Evolutionary conservation across 1,140 invertebrate genomes (phyloP).

Genomic region (Diprion similis): DNA sequence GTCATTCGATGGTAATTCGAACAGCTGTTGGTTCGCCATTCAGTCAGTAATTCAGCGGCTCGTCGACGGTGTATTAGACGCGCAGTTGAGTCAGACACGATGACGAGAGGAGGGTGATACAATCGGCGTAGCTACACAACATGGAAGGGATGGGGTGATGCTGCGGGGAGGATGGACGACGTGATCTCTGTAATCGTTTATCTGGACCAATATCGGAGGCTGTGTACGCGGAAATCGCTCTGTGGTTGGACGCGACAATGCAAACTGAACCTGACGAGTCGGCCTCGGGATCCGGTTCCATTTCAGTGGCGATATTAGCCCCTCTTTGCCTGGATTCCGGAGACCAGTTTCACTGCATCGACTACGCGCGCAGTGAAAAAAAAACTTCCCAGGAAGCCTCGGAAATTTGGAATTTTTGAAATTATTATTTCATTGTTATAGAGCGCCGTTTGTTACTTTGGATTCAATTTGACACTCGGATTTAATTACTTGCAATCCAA

Average conservation of each 20-base stretch:
- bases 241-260: conserved; percentile 3
- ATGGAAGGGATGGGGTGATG: not conserved
- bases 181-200: not conserved
- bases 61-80: not conserved
- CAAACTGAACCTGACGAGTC: not conserved
- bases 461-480: too few relatives aligned
- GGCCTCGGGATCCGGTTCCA: not conserved
- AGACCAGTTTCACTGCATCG: too few relatives aligned
- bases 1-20: not conserved
- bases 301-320: conserved; percentile 4
- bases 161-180: not conserved
- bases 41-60: too few relatives aligned
- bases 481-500: too few relatives aligned
- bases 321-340: too few relatives aligned
- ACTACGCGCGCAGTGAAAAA: too few relatives aligned
- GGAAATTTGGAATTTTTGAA: too few relatives aligned
- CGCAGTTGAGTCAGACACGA: conserved; percentile 6
- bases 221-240: not conserved
- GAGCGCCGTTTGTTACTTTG: too few relatives aligned
- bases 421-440: too few relatives aligned
- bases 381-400: too few relatives aligned
- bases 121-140: not conserved
- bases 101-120: conserved; percentile 5
- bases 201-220: not conserved
- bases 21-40: too few relatives aligned